phyloP scores from a whole-genome alignment of 2,113 vertebrate species.

The Menidia beryllina region DNA sequence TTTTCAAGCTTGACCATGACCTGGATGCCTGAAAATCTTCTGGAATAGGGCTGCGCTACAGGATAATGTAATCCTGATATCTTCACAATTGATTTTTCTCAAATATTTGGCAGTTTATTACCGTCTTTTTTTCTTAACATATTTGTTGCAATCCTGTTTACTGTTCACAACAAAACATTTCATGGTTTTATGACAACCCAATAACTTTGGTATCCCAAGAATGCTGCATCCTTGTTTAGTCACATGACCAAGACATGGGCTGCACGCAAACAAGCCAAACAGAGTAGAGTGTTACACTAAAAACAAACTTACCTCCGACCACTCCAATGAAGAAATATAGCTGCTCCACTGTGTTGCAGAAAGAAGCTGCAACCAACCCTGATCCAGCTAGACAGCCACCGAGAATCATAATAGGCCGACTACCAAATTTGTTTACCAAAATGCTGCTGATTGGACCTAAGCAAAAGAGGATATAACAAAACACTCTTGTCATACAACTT shows the following conservation, averaged over 20 bases:
- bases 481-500: neutral
- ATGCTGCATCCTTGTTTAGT: too few relatives aligned
- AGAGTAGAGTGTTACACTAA: neutral
- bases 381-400: constrained; percentile 88
- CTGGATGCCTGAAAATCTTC: too few relatives aligned
- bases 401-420: constrained; percentile 89
- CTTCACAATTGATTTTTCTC: too few relatives aligned
- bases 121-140: too few relatives aligned
- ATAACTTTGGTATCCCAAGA: too few relatives aligned
- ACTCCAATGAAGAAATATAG: constrained; percentile 96
- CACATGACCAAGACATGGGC: neutral
- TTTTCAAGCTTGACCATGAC: too few relatives aligned
- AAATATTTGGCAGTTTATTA: too few relatives aligned
- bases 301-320: constrained; percentile 87
- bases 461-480: neutral
- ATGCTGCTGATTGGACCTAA: constrained; percentile 95
- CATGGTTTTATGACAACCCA: too few relatives aligned
- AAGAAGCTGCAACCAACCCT: constrained; percentile 89
- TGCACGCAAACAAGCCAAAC: neutral
- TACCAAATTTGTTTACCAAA: constrained; percentile 94
- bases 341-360: constrained; percentile 90
- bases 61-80: too few relatives aligned
- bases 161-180: too few relatives aligned
- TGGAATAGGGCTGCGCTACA: too few relatives aligned
- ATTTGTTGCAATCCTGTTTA: too few relatives aligned